A percentile compares a stretch with the other conserved stretches of the same genome.
Conservation (phyloP, 1,140 invertebrate genomes). For the Zaprionus lachaisei region DNA sequence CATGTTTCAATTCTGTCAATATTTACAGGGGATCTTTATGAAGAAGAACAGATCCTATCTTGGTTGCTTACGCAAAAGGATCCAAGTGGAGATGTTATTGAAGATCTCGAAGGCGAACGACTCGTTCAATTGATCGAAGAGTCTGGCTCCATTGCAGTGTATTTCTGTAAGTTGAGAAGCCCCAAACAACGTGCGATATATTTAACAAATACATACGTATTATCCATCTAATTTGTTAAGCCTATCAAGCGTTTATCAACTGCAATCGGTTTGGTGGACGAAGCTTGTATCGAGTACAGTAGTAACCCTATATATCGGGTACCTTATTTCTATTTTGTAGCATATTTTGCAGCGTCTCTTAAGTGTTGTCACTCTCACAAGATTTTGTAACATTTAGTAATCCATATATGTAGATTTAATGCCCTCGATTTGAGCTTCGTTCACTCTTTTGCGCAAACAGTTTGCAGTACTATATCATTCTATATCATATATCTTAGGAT, state of each 20-base stretch:
- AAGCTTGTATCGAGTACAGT: conserved; percentile 44
- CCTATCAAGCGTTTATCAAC: conserved; percentile 48
- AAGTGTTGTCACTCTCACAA: background rate
- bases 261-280: conserved; percentile 82
- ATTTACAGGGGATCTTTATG: conserved; percentile 92
- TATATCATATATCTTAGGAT: conserved; percentile 25
- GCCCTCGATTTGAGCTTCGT: conserved; percentile 53
- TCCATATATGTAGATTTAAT: background rate
- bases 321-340: background rate
- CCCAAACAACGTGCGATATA: conserved; percentile 36
- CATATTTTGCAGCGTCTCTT: conserved; percentile 21
- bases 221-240: conserved; percentile 31
- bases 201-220: conserved; percentile 33
- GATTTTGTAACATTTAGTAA: conserved; percentile 11
- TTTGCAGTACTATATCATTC: conserved; percentile 63
- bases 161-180: conserved; percentile 92
- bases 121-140: conserved; percentile 92
- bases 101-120: conserved; percentile 93
- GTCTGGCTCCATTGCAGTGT: conserved; percentile 93
- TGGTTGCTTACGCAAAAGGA: conserved; percentile 97
- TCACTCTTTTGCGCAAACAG: conserved; percentile 84
- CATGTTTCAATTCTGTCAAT: conserved; percentile 14
- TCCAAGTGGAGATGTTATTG: conserved; percentile 95
- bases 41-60: conserved; percentile 94
- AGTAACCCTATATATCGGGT: background rate